Conservation (phyloP, 2,113 vertebrate species). For the Sander lucioperca region DNA sequence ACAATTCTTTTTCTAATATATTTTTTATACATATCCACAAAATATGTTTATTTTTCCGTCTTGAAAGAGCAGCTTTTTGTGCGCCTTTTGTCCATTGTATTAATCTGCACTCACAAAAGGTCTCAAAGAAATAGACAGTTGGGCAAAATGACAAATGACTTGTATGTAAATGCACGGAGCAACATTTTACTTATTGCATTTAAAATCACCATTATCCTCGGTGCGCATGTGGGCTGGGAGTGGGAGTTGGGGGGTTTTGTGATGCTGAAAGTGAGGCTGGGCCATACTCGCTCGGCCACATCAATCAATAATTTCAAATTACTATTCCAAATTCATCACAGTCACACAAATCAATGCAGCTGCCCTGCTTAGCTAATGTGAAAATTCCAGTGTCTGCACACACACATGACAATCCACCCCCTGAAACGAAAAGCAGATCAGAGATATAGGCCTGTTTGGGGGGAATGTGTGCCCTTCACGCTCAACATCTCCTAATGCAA, state of each 20-base stretch:
- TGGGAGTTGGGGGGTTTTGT: conserved; percentile 71
- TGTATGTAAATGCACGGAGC: conserved; percentile 76
- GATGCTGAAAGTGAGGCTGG: conserved; percentile 81
- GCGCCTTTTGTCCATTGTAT: background rate
- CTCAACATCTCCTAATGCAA: conserved; percentile 62
- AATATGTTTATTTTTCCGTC: background rate
- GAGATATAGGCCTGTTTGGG: conserved; percentile 56
- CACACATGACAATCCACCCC: conserved; percentile 64
- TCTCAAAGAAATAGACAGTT: conserved; percentile 38
- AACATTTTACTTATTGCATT: conserved; percentile 83
- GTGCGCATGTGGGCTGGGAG: conserved; percentile 76
- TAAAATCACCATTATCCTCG: conserved; percentile 85
- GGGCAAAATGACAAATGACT: conserved; percentile 79
- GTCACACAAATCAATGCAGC: conserved; percentile 89
- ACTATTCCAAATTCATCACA: conserved; percentile 95
- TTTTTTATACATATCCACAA: background rate
- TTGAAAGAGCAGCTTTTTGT: conserved; percentile 16
- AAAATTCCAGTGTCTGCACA: conserved; percentile 85
- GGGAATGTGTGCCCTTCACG: conserved; percentile 71
- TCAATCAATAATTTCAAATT: conserved; percentile 94
- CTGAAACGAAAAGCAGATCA: conserved; percentile 67
- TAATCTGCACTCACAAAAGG: conserved; percentile 22
- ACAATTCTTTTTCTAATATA: conserved; percentile 1
- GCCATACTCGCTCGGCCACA: conserved; percentile 84
- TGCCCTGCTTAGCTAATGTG: conserved; percentile 89